Conservation (phyloP, 2,113 vertebrate species). For the Triplophysa siluroides region DNA sequence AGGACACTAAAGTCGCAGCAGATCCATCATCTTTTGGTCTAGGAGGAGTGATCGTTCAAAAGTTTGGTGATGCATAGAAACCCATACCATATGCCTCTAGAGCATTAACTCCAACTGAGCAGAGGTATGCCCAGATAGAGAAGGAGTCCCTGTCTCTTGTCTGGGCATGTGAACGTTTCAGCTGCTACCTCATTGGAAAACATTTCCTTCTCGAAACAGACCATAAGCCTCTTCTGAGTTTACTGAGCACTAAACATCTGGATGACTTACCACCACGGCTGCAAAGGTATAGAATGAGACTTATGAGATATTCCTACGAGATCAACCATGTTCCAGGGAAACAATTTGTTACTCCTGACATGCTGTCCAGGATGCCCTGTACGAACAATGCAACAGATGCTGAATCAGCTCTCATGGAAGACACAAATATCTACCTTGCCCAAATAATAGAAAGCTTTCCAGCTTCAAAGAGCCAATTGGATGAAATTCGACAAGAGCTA, state of each 20-base stretch:
- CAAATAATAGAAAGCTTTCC: background rate
- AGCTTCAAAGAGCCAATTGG: background rate
- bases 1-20: background rate
- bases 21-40: background rate
- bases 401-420: slow-evolving; percentile 6
- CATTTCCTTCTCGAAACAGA: slow-evolving; percentile 37
- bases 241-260: slow-evolving; percentile 31
- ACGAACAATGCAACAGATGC: background rate
- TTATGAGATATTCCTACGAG: slow-evolving; percentile 19
- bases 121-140: slow-evolving; percentile 1
- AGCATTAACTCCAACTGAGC: background rate
- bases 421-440: background rate
- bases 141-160: background rate
- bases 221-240: slow-evolving; percentile 38
- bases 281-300: slow-evolving; percentile 26
- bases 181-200: slow-evolving; percentile 22
- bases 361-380: slow-evolving; percentile 3
- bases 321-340: slow-evolving; percentile 34
- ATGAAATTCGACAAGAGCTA: background rate
- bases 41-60: background rate
- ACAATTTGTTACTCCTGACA: slow-evolving; percentile 16
- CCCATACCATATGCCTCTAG: background rate
- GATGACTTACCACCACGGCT: slow-evolving; percentile 31
- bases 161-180: slow-evolving; percentile 33
- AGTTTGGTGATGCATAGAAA: background rate